Evolutionary conservation across 2,113 vertebrate species (phyloP), one percentile per base, ranked within the genome.

Genomic region (Sceloporus tristichus): DNA sequence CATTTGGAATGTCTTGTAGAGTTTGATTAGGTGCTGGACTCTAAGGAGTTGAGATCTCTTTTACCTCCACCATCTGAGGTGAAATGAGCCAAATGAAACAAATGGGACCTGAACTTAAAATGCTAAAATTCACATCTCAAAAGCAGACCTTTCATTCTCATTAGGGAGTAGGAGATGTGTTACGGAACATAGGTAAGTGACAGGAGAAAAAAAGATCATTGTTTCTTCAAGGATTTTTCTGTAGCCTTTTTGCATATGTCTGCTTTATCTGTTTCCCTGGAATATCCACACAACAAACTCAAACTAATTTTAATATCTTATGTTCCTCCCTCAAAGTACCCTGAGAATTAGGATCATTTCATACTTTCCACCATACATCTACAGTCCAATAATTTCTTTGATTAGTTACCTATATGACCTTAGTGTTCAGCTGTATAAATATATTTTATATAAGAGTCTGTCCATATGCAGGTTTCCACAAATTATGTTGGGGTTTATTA

Each of bases 41-140:
- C 81, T 0, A 0, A 59, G 89, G 90, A 34, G 82, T 48, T 62
- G 77, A 79, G 70, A 74, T 85, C n/a, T 29, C 6, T 71, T 83
- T 0, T 0, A 19, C 84, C 70, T 56, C 0, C 0, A 25, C 82
- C 0, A 0, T 14, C 25, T 48, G 7, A 16, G 16, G 9, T 62
- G 16, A 18, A 84, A 91, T 83, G 74, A 65, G 91, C 94, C 90
- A 90, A 93, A 78, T 53, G 88, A 94, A 95, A 91, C 88, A 93
- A 93, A 85, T 29, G 86, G 81, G 76, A 16, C 76, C 89, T 75
- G 92, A 92, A 89, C 79, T 95, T 93, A 79, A 86, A 92, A 53
- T 53, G 70, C 66, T 65, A 81, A 48, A 75, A 74, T 53, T 90
- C 92, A 68, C 0, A 85, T 92, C 92, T 76, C 85, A 93, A 13